Percentiles rank a stretch among this genome's conserved stretches.
These are phyloP conservation scores for Drosophila nannoptera DNA, from an alignment of 1,140 invertebrate species.

Conservation along the genomic window DNA sequence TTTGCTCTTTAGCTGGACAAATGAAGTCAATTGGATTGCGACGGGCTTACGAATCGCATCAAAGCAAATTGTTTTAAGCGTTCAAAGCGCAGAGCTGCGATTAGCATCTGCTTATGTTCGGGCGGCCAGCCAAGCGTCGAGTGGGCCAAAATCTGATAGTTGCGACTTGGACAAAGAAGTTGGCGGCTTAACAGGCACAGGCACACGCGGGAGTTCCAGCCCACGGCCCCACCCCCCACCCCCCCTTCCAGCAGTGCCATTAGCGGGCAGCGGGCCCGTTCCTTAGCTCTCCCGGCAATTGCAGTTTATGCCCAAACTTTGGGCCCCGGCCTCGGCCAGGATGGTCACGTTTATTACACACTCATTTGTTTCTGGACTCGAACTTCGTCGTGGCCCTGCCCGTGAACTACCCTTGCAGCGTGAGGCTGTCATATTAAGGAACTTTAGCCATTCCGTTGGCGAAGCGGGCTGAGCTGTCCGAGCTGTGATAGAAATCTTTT, in stretches of 20 bases:
- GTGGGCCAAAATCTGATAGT: slow-evolving; percentile 50
- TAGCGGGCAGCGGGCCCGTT: slow-evolving; percentile 17
- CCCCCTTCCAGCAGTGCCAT: slow-evolving; percentile 7
- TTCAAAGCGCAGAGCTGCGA: slow-evolving; percentile 46
- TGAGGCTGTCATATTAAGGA: slow-evolving; percentile 73
- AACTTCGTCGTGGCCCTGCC: neutral
- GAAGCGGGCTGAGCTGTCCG: slow-evolving; percentile 16
- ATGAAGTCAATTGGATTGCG: slow-evolving; percentile 76
- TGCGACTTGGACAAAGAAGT: slow-evolving; percentile 52
- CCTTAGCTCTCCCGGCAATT: slow-evolving; percentile 48
- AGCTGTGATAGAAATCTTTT: slow-evolving; percentile 72
- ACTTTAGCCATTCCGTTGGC: slow-evolving; percentile 67
- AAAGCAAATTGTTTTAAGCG: slow-evolving; percentile 77
- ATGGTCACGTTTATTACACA: slow-evolving; percentile 67
- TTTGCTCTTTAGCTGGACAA: slow-evolving; percentile 61
- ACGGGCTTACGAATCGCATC: slow-evolving; percentile 37
- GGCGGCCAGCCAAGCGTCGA: slow-evolving; percentile 25
- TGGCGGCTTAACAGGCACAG: slow-evolving; percentile 57
- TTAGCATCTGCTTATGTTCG: slow-evolving; percentile 59
- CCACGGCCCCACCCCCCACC: neutral
- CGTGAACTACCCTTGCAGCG: slow-evolving; percentile 3
- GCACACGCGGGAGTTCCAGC: slow-evolving; percentile 1
- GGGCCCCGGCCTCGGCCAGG: slow-evolving; percentile 11
- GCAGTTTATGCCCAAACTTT: slow-evolving; percentile 67
- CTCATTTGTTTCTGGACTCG: slow-evolving; percentile 62